These are phyloP conservation scores for Heliconius aoede DNA, from an alignment of 2,888 invertebrate species.

Conservation along the genomic window DNA sequence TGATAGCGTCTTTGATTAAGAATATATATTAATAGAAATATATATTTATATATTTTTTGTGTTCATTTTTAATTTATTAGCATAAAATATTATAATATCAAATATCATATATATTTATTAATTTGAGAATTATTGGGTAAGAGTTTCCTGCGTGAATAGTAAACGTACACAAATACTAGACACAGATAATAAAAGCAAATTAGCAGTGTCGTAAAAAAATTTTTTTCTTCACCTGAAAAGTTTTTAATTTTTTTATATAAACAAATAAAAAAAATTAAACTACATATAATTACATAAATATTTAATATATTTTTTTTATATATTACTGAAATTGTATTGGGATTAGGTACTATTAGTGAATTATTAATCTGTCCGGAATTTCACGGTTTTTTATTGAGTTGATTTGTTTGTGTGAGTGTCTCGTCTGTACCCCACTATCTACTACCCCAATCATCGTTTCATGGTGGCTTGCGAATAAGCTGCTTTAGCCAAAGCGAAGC, in stretches of 20 bases:
- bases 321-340: constrained; percentile 17
- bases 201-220: constrained; percentile 50
- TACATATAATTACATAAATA: constrained; percentile 32
- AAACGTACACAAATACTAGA: constrained; percentile 79
- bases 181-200: constrained; percentile 68
- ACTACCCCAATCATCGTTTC: constrained; percentile 20
- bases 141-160: constrained; percentile 68
- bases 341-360: constrained; percentile 11
- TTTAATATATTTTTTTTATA: neutral
- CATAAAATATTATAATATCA: constrained; percentile 5
- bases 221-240: constrained; percentile 73
- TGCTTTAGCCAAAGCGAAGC: constrained; percentile 78
- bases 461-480: constrained; percentile 67
- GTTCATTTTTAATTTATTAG: neutral
- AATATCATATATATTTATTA: neutral
- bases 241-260: constrained; percentile 41
- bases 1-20: neutral
- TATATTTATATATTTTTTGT: neutral
- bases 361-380: constrained; percentile 59
- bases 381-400: constrained; percentile 62
- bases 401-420: constrained; percentile 47
- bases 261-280: constrained; percentile 34
- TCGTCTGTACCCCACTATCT: too few relatives aligned
- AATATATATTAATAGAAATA: neutral
- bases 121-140: constrained; percentile 45